Base-by-base conservation (phyloP, 1,140 invertebrate genomes). In the Drosophila ogumai region DNA sequence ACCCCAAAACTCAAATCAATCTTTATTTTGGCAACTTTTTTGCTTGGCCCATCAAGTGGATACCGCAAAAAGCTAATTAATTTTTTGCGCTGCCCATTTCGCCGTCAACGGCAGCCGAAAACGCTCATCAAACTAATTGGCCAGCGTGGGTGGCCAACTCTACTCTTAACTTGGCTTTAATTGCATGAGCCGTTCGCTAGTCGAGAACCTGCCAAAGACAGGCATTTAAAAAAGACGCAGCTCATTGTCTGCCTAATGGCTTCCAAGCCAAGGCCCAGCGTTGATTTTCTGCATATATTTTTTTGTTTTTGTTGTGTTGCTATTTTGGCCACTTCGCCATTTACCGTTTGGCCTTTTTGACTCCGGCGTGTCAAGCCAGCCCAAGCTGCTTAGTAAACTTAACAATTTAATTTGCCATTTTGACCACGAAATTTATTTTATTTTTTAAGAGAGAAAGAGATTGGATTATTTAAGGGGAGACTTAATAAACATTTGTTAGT, bases 351-450 rank as follows among this genome's bases (percentile, higher is more conserved):
- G 61, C 52, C 72, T 75, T 74, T 75, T 50, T 65, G 44, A 63
- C 72, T 49, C 9, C 36, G 17, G 13, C 59, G 43, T 41, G 57
- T 43, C 60, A 43, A 38, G 15, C 44, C 44, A 66, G 68, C 65
- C 68, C 40, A 60, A 17, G 44, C 76, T 64, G 63, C 56, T 86
- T 81, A 78, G 55, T 78, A 66, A 81, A 81, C 40, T 80, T 66
- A 79, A 79, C 82, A 87, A 85, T 81, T 85, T 81, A 79, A 81
- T 79, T 81, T 74, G 64, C 25, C 32, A 43, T 59, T 61, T 79
- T 54, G 40, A 43, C 34, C 46, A 52, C 54, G 40, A 68, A 68
- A 68, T 57, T 52, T 22, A 22, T 22, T 36, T 15, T 17, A 12
- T 4, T 36, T 49, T 49, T 49, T 1, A 8, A n/a, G 19, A 7